Percentiles rank a stretch among this genome's conserved stretches.
Evolutionary conservation across 1,140 invertebrate species (phyloP).

Genomic region (Tetragonula clypearis): DNA sequence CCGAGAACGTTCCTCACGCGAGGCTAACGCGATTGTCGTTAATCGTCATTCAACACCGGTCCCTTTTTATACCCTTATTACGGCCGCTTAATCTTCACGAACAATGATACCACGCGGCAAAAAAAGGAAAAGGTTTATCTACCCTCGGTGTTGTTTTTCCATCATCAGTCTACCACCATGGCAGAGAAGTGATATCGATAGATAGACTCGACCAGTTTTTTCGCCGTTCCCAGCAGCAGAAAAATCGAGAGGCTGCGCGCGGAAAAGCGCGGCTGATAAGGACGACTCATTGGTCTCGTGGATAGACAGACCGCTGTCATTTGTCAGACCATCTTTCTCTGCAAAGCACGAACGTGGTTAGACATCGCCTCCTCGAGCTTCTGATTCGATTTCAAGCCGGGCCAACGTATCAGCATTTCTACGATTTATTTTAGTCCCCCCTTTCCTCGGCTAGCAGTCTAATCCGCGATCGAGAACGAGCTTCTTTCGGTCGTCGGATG

Average conservation of each 20-base stretch:
- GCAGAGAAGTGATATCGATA: conserved; percentile 69
- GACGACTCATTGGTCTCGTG: conserved; percentile 67
- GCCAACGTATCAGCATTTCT: conserved; percentile 46
- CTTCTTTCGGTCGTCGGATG: neutral
- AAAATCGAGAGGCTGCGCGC: conserved; percentile 60
- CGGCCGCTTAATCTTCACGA: conserved; percentile 59
- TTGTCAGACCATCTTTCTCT: conserved; percentile 64
- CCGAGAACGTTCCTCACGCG: neutral
- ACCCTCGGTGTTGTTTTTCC: conserved; percentile 69
- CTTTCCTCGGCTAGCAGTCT: neutral
- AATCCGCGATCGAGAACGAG: neutral
- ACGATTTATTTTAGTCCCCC: conserved; percentile 26
- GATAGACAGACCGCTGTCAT: conserved; percentile 73
- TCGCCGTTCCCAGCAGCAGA: conserved; percentile 43
- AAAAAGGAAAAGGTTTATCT: conserved; percentile 69
- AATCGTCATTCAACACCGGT: conserved; percentile 40
- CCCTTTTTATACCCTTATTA: conserved; percentile 56
- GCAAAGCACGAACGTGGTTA: conserved; percentile 42
- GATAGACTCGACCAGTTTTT: conserved; percentile 65
- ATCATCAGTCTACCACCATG: conserved; percentile 73
- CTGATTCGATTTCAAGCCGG: conserved; percentile 50
- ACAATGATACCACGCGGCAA: conserved; percentile 55
- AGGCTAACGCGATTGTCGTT: conserved; percentile 24
- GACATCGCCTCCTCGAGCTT: conserved; percentile 26
- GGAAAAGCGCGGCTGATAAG: conserved; percentile 61